These are phyloP conservation scores for Dolichoris vasculosae DNA, from an alignment of 1,140 invertebrate species.

Conservation along the genomic window DNA sequence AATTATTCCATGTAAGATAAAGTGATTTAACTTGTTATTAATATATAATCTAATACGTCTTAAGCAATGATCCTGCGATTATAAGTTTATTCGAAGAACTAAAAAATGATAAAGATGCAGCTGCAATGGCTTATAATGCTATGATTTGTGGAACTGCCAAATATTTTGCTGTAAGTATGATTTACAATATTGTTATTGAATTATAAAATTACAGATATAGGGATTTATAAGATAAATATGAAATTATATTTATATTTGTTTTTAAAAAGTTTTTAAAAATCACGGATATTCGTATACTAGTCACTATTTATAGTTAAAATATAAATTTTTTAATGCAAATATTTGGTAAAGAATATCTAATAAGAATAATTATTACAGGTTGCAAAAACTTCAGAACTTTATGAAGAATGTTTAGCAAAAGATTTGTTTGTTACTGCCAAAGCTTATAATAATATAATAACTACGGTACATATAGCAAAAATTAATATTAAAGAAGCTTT, in stretches of 20 bases:
- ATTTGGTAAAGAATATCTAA: neutral
- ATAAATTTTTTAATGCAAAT: too few relatives aligned
- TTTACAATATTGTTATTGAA: neutral
- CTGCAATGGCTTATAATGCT: constrained; percentile 71
- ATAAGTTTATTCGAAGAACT: constrained; percentile 63
- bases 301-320: too few relatives aligned
- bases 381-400: constrained; percentile 79
- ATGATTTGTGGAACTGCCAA: constrained; percentile 78
- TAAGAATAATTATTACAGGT: constrained; percentile 67
- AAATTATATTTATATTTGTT: too few relatives aligned
- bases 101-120: constrained; percentile 69
- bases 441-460: constrained; percentile 84
- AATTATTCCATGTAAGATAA: neutral
- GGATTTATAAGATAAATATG: too few relatives aligned
- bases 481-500: constrained; percentile 68
- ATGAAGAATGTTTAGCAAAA: constrained; percentile 80
- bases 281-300: too few relatives aligned
- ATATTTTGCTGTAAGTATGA: constrained; percentile 68
- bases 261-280: too few relatives aligned
- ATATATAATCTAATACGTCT: constrained; percentile 34
- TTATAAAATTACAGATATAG: too few relatives aligned
- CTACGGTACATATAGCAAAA: constrained; percentile 76
- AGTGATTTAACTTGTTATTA: neutral
- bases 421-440: constrained; percentile 78
- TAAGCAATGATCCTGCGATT: constrained; percentile 50